phyloP scores from a whole-genome alignment of 1,140 invertebrate genomes.

The Aphis gossypii region DNA sequence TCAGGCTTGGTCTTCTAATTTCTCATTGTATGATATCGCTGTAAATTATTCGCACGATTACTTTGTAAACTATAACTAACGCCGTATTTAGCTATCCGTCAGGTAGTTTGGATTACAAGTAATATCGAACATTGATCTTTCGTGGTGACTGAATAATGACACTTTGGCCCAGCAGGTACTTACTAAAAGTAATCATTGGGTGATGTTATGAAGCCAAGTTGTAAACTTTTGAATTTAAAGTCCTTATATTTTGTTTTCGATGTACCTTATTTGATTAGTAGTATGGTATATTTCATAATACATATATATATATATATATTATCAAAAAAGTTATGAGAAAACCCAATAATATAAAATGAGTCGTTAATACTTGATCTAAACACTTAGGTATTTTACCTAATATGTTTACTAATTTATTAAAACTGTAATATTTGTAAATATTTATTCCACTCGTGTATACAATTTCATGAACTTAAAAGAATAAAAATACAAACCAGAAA shows the following conservation, averaged over 20 bases:
- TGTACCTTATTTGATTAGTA: background rate
- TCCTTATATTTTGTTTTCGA: background rate
- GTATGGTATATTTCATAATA: background rate
- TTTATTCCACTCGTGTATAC: background rate
- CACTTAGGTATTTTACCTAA: background rate
- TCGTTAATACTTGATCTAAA: background rate
- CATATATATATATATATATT: background rate
- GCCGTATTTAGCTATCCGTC: too few relatives aligned
- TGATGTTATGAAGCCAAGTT: background rate
- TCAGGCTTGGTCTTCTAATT: background rate
- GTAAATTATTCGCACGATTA: background rate
- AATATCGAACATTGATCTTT: background rate
- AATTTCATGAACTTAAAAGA: background rate
- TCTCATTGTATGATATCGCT: too few relatives aligned
- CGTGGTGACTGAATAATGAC: background rate
- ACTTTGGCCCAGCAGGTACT: background rate
- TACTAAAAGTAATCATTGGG: background rate
- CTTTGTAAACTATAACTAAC: background rate
- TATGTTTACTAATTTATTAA: background rate
- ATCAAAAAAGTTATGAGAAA: background rate
- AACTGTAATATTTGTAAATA: background rate
- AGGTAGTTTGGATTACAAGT: background rate
- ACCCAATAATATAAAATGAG: background rate
- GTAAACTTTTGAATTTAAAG: background rate
- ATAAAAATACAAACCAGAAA: background rate